A percentile compares a stretch with the other conserved stretches of the same genome.
phyloP scores from a whole-genome alignment of 1,140 invertebrate genomes.

The Plodia interpunctella region DNA sequence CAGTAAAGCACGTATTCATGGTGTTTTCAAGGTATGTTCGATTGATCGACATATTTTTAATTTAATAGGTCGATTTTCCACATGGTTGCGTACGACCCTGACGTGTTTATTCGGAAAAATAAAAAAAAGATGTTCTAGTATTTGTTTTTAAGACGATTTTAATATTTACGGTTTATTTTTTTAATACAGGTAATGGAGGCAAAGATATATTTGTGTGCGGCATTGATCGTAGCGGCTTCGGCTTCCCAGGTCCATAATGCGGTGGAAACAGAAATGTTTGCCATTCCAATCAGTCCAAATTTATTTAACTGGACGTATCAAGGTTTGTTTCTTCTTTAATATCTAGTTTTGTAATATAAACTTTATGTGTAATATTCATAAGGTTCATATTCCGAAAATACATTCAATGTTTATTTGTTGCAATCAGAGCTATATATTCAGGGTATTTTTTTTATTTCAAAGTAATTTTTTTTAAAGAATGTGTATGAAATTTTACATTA shows the following conservation, averaged over 20 bases:
- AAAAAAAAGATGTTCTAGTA: neutral
- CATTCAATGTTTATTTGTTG: no score
- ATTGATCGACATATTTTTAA: neutral
- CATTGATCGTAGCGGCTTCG: slow-evolving; percentile 24
- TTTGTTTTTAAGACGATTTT: neutral
- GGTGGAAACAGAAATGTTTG: slow-evolving; percentile 81
- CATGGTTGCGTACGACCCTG: neutral
- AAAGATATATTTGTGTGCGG: slow-evolving; percentile 10
- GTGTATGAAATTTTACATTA: no score
- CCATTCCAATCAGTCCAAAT: slow-evolving; percentile 79
- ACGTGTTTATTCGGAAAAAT: neutral
- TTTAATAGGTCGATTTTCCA: neutral
- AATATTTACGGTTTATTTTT: neutral
- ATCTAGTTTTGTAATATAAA: neutral
- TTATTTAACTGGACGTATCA: slow-evolving; percentile 84
- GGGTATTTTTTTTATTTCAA: no score
- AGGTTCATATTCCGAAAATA: no score
- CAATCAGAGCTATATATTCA: no score
- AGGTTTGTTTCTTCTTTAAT: slow-evolving; percentile 52
- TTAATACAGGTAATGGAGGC: neutral
- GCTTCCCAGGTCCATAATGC: slow-evolving; percentile 64
- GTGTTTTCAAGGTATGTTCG: neutral
- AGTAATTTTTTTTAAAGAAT: no score
- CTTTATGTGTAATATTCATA: neutral
- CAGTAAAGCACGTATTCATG: slow-evolving; percentile 12